Conservation (phyloP, 1,140 invertebrate genomes). For the Drosophila biarmipes region DNA sequence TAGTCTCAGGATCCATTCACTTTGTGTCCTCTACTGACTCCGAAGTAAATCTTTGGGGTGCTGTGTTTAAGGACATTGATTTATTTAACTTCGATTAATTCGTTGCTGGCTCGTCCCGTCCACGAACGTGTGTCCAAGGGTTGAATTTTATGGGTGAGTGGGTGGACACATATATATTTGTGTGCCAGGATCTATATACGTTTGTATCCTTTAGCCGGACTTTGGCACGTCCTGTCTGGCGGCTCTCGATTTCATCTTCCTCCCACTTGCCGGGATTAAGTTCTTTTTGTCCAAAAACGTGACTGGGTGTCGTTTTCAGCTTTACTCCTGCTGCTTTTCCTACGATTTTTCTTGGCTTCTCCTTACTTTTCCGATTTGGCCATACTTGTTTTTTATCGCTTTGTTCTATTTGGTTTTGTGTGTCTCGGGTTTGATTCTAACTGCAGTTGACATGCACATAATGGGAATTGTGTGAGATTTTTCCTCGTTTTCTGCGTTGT, state of each 20-base stretch:
- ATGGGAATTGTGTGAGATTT: conserved; percentile 82
- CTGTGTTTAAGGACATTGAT: conserved; percentile 81
- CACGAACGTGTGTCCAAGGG: conserved; percentile 42
- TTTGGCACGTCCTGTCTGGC: conserved; percentile 73
- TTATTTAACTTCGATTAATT: conserved; percentile 84
- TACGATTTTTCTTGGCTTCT: not conserved
- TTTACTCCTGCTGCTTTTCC: conserved; percentile 28
- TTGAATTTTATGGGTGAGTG: conserved; percentile 5
- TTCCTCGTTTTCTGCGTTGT: conserved; percentile 47
- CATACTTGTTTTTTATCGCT: conserved; percentile 9
- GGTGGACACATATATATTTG: conserved; percentile 26
- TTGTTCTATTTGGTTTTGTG: conserved; percentile 31
- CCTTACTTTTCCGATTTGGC: conserved; percentile 8
- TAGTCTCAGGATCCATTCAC: not conserved
- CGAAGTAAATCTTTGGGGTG: conserved; percentile 66
- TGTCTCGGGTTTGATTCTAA: conserved; percentile 74
- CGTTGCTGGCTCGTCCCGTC: conserved; percentile 49
- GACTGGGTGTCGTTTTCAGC: conserved; percentile 80
- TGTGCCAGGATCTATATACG: conserved; percentile 24
- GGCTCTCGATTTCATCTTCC: conserved; percentile 72
- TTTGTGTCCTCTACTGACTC: conserved; percentile 5
- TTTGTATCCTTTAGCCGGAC: conserved; percentile 56
- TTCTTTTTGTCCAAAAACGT: conserved; percentile 80
- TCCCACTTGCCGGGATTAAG: conserved; percentile 65
- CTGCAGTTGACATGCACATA: conserved; percentile 83